Conservation (phyloP, 2,113 vertebrate genomes). For the Baryphthengus martii region DNA sequence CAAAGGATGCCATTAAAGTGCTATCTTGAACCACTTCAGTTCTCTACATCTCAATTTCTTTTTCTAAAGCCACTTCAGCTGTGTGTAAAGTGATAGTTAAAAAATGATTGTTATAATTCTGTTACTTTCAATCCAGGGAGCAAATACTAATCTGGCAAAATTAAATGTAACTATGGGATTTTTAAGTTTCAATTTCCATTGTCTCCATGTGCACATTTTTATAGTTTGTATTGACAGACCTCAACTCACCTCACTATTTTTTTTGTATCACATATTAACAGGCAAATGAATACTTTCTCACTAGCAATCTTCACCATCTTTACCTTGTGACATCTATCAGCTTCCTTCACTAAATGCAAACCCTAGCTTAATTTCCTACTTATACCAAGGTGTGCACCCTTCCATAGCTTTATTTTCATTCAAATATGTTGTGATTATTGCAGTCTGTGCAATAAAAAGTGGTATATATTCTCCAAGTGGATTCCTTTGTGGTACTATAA, state of each 20-base stretch:
- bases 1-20: not conserved
- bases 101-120: not conserved
- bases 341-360: not conserved
- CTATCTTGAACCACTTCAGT: not conserved
- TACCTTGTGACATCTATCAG: not conserved
- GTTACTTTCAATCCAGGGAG: not conserved
- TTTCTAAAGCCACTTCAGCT: not conserved
- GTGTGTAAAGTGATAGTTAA: not conserved
- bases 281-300: not conserved
- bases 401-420: not conserved
- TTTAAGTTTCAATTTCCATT: not conserved
- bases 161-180: not conserved
- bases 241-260: not conserved
- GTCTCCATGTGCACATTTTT: not conserved
- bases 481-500: not conserved
- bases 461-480: not conserved
- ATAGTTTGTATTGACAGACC: not conserved
- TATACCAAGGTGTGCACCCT: not conserved
- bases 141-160: not conserved
- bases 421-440: not conserved
- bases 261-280: not conserved
- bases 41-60: not conserved
- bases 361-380: not conserved
- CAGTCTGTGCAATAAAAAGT: not conserved
- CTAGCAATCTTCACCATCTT: not conserved